A percentile compares a stretch with the other conserved stretches of the same genome.
Evolutionary conservation across 2,113 vertebrate genomes (phyloP).

Genomic region (Barnardius zonarius): DNA sequence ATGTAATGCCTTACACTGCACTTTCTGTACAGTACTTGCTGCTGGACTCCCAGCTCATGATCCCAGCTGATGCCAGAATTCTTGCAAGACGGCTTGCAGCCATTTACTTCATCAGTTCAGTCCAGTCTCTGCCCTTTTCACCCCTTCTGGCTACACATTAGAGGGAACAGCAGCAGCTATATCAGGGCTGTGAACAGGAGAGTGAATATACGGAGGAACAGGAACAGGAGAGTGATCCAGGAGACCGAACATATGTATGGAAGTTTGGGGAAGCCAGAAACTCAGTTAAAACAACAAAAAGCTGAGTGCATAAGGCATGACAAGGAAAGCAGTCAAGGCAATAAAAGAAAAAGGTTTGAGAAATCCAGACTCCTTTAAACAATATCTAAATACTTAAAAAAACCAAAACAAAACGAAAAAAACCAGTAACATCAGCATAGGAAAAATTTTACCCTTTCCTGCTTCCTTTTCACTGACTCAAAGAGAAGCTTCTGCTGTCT

Average conservation of each 20-base stretch:
- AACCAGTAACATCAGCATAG: not conserved
- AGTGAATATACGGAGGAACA: not conserved
- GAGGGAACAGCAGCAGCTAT: not conserved
- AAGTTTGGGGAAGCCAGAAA: not conserved
- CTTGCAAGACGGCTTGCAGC: not conserved
- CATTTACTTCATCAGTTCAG: not conserved
- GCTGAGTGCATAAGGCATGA: not conserved
- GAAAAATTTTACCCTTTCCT: not conserved
- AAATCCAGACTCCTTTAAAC: not conserved
- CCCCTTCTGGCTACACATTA: not conserved
- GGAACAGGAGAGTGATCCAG: not conserved
- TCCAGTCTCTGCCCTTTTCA: not conserved
- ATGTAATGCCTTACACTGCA: not conserved
- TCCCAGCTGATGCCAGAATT: not conserved
- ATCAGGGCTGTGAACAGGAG: not conserved
- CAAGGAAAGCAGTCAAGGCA: not conserved
- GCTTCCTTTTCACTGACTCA: not conserved
- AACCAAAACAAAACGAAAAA: not conserved
- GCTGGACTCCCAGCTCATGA: not conserved
- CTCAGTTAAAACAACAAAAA: not conserved
- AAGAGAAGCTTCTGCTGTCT: not conserved
- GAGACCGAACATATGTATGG: not conserved
- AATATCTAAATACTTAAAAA: not conserved
- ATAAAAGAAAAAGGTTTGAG: not conserved
- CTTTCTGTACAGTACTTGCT: not conserved